Base-by-base conservation (phyloP, 2,888 invertebrate species). In the Hydraecia micacea region DNA sequence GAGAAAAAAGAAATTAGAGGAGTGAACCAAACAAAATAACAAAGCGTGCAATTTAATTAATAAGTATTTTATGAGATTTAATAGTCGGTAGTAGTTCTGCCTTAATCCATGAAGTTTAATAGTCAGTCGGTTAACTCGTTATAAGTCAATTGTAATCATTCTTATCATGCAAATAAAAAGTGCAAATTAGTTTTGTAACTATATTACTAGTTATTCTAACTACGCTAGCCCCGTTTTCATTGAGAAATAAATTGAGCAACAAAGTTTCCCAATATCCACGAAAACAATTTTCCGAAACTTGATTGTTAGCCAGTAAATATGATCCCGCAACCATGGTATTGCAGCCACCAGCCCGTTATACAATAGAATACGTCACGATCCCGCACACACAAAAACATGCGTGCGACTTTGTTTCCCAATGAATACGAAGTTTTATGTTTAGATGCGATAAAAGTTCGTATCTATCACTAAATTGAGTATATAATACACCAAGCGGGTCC, bases 1-100 rank as follows among this genome's bases (percentile, higher is more conserved):
- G 92, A 93, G 91, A 90, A 92, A 92, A 87, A 85, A 89, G 85
- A 52, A 60, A 87, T 89, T 81, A 92, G 89, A 92, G 90, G 86
- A 86, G 75, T 76, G 55, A 86, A 89, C 79, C 86, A 88, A 66
- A 79, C 76, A 77, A 76, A 62, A 74, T 55, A 21, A 79, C 4
- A 55, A 76, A 62, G 62, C 67, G 28, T 74, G 75, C 49, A 58
- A 62, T 32, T 63, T 46, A 25, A 73, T 79, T 4, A 46, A 0
- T 68, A 66, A 18, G 52, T 71, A 67, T 67, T 62, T 3, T 36
- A 49, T 67, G 25, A 67, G 18, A 18, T 77, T 67, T 58, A 28
- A 60, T 25, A 32, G 66, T 67, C 55, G 0, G 52, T 42, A n/a
- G 32, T 15, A 65, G 28, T 74, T 52, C 4, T 75, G 0, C n/a